Base-by-base conservation (phyloP, 2,797 vertebrate species). In the Bradypodion ventrale region DNA sequence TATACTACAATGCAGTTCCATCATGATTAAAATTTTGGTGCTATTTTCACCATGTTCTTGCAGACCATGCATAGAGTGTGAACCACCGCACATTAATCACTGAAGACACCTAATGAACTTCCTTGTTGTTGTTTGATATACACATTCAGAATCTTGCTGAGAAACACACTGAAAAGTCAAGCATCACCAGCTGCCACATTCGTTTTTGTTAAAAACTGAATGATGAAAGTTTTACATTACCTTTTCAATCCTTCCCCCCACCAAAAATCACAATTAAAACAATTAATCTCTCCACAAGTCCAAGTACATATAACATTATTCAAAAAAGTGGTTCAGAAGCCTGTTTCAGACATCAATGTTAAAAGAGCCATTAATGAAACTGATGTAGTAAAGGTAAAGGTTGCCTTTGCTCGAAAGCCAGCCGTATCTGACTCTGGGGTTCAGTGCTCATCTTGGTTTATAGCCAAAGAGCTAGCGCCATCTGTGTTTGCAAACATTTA, bases 361-460 rank as follows among this genome's bases (percentile, higher is more conserved):
- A 62, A 69, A 83, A 83, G n/a, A 75, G 16, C 65, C 68, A 62
- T 49, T 60, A n/a, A 85, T 81, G 72, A 66, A n/a, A n/a, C n/a
- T n/a, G n/a, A n/a, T n/a, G n/a, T n/a, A n/a, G n/a, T n/a, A n/a
- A n/a, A n/a, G n/a, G n/a, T n/a, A n/a, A n/a, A n/a, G n/a, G n/a
- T n/a, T n/a, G n/a, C n/a, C n/a, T n/a, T n/a, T n/a, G n/a, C n/a
- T n/a, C n/a, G n/a, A n/a, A n/a, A n/a, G n/a, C n/a, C n/a, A n/a
- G n/a, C n/a, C n/a, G n/a, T n/a, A n/a, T n/a, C n/a, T n/a, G n/a
- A n/a, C n/a, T n/a, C n/a, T n/a, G n/a, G n/a, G n/a, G n/a, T n/a
- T n/a, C n/a, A n/a, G n/a, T n/a, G n/a, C n/a, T n/a, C n/a, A n/a
- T n/a, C n/a, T n/a, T n/a, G n/a, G n/a, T n/a, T n/a, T n/a, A n/a